These are phyloP conservation scores for Cervus canadensis DNA, from an alignment of 2,113 vertebrate species.

Conservation along the genomic window DNA sequence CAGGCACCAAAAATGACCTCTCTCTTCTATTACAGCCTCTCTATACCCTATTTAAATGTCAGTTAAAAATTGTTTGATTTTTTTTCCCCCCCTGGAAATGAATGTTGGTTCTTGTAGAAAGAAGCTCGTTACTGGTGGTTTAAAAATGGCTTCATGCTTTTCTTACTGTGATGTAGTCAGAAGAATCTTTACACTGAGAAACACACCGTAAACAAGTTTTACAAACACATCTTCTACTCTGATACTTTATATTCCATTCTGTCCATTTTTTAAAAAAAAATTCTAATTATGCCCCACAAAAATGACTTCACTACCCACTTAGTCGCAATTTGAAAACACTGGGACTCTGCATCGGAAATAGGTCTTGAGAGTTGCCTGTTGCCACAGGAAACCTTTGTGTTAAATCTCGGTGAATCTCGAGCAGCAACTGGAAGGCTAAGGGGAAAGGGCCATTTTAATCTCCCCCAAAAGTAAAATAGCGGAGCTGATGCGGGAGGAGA, in stretches of 20 bases:
- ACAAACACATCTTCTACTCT: neutral
- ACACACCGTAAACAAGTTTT: neutral
- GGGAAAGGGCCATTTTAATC: neutral
- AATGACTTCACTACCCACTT: neutral
- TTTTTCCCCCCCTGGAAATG: neutral
- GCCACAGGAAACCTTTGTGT: neutral
- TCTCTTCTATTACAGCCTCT: neutral
- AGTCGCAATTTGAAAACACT: neutral
- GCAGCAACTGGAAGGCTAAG: neutral
- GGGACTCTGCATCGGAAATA: accelerated
- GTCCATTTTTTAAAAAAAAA: neutral
- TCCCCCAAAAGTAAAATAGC: neutral
- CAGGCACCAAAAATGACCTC: neutral
- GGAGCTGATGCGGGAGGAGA: neutral
- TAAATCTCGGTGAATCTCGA: neutral
- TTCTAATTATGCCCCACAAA: neutral
- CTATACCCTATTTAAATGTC: neutral
- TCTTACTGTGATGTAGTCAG: neutral
- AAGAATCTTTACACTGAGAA: neutral
- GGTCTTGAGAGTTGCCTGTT: neutral
- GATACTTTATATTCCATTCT: neutral
- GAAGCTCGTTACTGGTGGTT: neutral
- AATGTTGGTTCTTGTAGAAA: neutral
- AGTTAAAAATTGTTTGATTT: neutral
- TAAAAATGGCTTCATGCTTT: neutral